Evolutionary conservation across 2,797 vertebrate species (phyloP).

Genomic region (Sibirionetta formosa): DNA sequence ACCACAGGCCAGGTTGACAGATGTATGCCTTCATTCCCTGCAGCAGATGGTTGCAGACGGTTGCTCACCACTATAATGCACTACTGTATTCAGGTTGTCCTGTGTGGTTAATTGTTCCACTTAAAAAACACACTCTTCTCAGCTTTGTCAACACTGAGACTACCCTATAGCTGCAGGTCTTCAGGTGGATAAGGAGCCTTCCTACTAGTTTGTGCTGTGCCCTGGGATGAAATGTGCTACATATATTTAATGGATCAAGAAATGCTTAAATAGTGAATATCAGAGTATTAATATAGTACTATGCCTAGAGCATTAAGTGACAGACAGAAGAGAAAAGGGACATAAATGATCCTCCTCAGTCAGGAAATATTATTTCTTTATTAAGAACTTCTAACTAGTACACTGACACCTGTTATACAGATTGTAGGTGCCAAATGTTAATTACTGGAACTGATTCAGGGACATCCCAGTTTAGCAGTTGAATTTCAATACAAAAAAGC

Average conservation of each 20-base stretch:
- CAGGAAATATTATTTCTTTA: background rate
- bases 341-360: background rate
- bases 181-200: background rate
- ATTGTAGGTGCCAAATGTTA: background rate
- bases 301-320: background rate
- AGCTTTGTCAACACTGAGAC: background rate
- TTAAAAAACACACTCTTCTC: background rate
- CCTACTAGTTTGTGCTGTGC: background rate
- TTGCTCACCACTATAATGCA: accelerated
- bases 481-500: background rate
- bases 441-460: background rate
- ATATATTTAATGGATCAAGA: background rate
- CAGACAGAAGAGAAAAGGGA: background rate
- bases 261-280: background rate
- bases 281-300: background rate
- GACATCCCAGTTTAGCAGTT: background rate
- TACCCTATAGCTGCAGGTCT: background rate
- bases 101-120: background rate
- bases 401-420: background rate
- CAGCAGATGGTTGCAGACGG: background rate
- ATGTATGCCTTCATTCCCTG: background rate
- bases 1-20: background rate
- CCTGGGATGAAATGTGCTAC: background rate
- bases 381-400: background rate
- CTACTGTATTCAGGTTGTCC: background rate